Evolutionary conservation across 2,113 vertebrate genomes (phyloP), one percentile per base, ranked within the genome.

Genomic region (Amblyornis subalaris): DNA sequence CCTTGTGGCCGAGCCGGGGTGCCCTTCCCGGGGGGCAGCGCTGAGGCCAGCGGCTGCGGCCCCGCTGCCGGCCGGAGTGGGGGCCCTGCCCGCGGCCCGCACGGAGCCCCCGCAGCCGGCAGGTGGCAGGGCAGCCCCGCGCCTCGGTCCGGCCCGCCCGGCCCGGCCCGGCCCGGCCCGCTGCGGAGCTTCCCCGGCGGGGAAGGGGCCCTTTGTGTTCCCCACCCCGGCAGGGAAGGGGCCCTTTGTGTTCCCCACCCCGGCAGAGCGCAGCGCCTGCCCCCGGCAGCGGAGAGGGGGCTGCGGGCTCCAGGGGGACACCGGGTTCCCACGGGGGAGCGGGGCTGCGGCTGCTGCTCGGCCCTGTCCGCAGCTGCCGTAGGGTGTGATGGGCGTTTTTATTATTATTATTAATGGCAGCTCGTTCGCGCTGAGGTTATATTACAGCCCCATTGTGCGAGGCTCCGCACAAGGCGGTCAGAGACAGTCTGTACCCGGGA

Each of bases 111-210:
- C 15, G 48, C 48, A 16, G 82, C 94, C 96, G 88, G 96, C 91
- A 97, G 96, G 95, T 94, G 96, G 95, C 96, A 94, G 96, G 88
- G 85, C 88, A 90, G 93, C 60, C 58, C 93, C 87, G 78, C 91
- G 10, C 51, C 94, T 71, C 91, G 38, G 20, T 75, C 8, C 40
- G 28, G 4, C 36, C 29, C 81, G 17, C 24, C 29, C 44, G 44
- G 31, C 74, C 58, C 53, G 23, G 24, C 40, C 20, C 51, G n/a
- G 29, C 29, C 45, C 1, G 36, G 28, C 48, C 26, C 26, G 44
- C 65, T 7, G 42, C 24, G 33, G 50, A 22, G 29, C 40, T 75
- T 16, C 36, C 55, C 40, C n/a, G 47, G 45, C 15, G 38, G 53
- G 29, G 11, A 67, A n/a, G 15, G 57, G 45, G 42, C 45, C 45